Conservation (phyloP, 2,113 vertebrate species). For the Periophthalmodon schlosseri region DNA sequence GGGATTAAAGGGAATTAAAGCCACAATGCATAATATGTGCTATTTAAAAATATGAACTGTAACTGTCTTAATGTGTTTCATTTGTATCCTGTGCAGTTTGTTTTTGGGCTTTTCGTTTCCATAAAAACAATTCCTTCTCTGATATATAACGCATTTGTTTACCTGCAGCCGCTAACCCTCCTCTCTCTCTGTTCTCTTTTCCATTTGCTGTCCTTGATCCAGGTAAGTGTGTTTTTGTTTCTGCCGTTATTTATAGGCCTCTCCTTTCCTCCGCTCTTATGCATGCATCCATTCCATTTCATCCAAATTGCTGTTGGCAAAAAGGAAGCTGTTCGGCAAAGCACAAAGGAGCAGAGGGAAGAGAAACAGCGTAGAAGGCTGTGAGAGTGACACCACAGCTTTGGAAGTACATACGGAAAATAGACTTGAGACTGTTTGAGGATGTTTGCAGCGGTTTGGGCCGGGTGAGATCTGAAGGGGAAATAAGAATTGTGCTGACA, state of each 20-base stretch:
- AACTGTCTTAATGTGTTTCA: no score
- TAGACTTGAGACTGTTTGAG: neutral
- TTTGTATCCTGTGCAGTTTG: neutral
- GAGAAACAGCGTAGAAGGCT: conserved; percentile 5
- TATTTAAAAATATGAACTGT: no score
- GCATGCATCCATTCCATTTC: conserved; percentile 34
- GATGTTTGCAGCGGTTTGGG: neutral
- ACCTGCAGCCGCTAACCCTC: conserved; percentile 14
- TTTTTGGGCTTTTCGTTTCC: neutral
- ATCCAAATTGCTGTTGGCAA: conserved; percentile 29
- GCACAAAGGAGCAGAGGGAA: neutral
- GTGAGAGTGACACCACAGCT: neutral
- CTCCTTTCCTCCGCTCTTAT: neutral
- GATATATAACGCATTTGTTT: conserved; percentile 27
- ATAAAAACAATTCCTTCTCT: conserved; percentile 1
- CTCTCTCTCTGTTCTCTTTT: conserved; percentile 14
- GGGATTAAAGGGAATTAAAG: no score
- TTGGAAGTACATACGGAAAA: neutral
- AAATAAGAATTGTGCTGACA: neutral
- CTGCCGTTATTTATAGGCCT: conserved; percentile 16
- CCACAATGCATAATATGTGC: no score
- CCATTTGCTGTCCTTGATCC: conserved; percentile 33
- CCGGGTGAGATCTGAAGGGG: neutral
- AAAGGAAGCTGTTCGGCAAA: conserved; percentile 16
- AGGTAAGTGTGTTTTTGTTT: conserved; percentile 58